Base-by-base conservation (phyloP, 2,797 vertebrate genomes). In the Silurus aristotelis region DNA sequence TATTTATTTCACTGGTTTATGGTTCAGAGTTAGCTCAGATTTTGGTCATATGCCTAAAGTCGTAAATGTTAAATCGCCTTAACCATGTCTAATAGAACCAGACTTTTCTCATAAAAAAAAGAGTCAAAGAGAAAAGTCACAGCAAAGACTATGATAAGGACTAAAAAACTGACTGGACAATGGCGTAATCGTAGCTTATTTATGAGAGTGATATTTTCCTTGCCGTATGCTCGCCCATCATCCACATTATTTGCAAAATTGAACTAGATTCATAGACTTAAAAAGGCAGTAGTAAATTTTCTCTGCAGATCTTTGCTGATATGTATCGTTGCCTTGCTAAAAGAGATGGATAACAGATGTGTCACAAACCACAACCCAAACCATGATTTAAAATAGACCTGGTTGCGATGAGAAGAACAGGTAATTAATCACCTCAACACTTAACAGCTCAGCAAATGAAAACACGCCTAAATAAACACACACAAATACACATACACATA, bases 391-490 rank as follows among this genome's bases (percentile, higher is more conserved):
- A 31, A 80, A 80, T 55, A 80, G n/a, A 15, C 8, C 8, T 27
- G 77, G 9, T 64, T 1, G 4, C 1, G 38, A 48, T 80, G 78
- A 48, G 60, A 66, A 25, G 19, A 80, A 52, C 46, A 52, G 46
- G 43, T 80, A 52, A 66, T 80, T 7, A 52, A 66, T 80, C 63
- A 80, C n/a, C 63, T 80, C 43, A 67, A 52, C 78, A 80, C 9
- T 0, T 55, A 66, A 66, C 78, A 67, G 46, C 63, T 66, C 61
- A 13, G 61, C 63, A 55, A 67, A 80, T 80, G 61, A 19, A 80
- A 80, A 80, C 63, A 80, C 61, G 2, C 79, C 61, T 66, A 67
- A 67, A 66, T 67, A 80, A 80, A 67, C 46, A 72, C 22, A 46
- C 70, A 48, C 14, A 46, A 22, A n/a, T 22, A 58, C 75, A 77